Conservation (phyloP, 2,113 vertebrate genomes). For the Grammomys dolichurus region DNA sequence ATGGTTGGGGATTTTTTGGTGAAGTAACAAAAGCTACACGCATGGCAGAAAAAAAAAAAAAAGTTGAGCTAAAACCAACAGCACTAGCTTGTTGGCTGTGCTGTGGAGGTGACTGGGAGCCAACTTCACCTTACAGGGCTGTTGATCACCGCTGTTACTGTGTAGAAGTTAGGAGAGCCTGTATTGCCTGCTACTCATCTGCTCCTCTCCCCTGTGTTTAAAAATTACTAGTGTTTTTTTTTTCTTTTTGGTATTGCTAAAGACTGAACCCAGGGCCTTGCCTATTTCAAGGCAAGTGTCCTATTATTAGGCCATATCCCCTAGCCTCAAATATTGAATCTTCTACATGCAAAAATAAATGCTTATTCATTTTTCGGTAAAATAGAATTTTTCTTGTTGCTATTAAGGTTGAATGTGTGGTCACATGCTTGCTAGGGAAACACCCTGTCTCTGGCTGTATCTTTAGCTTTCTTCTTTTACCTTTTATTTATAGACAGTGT, state of each 20-base stretch:
- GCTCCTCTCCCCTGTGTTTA: neutral
- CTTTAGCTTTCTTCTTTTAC: neutral
- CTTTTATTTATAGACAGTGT: neutral
- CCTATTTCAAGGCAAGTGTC: neutral
- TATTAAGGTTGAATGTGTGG: neutral
- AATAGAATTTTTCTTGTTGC: neutral
- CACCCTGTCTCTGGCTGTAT: neutral
- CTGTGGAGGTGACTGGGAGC: neutral
- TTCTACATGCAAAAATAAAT: neutral
- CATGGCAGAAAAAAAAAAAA: neutral
- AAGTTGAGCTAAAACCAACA: constrained; percentile 38
- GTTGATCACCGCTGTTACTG: neutral
- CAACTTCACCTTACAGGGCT: neutral
- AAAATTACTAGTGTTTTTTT: neutral
- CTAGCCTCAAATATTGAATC: neutral
- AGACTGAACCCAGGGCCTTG: neutral
- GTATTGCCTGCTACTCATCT: neutral
- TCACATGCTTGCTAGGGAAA: neutral
- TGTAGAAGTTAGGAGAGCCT: neutral
- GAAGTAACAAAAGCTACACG: neutral
- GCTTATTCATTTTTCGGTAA: neutral
- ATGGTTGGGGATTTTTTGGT: neutral
- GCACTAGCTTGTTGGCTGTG: neutral
- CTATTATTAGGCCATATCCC: neutral
- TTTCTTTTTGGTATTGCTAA: neutral